Percentiles rank a stretch among this genome's conserved stretches.
phyloP scores from a whole-genome alignment of 2,113 vertebrate species.

The Trichechus manatus region DNA sequence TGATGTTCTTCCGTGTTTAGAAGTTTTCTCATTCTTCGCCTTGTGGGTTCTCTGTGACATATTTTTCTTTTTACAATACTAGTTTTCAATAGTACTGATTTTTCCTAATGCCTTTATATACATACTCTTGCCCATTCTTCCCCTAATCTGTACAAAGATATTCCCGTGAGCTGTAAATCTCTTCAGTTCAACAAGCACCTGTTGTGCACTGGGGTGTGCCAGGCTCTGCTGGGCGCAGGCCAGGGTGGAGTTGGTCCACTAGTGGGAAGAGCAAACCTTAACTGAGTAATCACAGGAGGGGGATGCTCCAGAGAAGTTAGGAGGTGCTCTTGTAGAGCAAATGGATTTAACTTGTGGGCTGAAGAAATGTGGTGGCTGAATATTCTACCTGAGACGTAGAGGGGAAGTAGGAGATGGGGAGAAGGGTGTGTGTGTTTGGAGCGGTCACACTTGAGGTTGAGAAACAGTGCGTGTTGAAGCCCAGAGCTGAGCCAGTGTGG shows the following conservation, averaged over 20 bases:
- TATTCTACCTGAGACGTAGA: background rate
- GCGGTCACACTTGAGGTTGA: background rate
- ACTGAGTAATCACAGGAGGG: too few relatives aligned
- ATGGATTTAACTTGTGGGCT: background rate
- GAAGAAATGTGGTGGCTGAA: background rate
- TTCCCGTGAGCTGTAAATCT: background rate
- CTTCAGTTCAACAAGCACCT: background rate
- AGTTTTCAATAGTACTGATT: background rate
- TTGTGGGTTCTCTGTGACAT: background rate
- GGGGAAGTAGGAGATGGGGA: too few relatives aligned
- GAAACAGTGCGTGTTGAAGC: background rate
- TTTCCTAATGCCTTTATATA: background rate
- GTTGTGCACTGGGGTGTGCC: background rate
- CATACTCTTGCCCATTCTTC: background rate
- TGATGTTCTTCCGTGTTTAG: too few relatives aligned
- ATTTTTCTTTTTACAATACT: background rate
- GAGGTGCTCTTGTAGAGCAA: accelerated
- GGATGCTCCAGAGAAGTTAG: too few relatives aligned
- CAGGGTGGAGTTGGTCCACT: too few relatives aligned
- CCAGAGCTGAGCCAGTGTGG: accelerated
- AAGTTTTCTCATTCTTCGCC: background rate
- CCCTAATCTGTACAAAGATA: background rate
- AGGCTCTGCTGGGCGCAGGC: background rate
- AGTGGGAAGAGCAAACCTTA: background rate
- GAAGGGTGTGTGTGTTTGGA: background rate